Percentiles rank a stretch among this genome's conserved stretches.
These are phyloP conservation scores for Sinopyrophorus schimmeli DNA, from an alignment of 2,888 invertebrate genomes.

Conservation along the genomic window DNA sequence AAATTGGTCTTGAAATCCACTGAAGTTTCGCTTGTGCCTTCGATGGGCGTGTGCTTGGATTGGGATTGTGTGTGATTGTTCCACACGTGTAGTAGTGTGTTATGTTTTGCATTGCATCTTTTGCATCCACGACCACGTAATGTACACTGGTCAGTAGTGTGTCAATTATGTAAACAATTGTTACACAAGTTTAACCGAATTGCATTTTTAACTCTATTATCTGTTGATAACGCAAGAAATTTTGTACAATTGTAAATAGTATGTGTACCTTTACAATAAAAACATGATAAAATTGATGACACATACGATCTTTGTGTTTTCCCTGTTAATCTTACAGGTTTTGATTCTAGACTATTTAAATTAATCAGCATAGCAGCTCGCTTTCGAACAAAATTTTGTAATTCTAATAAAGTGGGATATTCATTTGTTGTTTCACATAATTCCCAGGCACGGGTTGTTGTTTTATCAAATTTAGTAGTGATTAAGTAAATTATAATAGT, in stretches of 20 bases:
- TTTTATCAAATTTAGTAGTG: no score
- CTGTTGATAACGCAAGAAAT: background rate
- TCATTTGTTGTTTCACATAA: no score
- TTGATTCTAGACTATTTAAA: no score
- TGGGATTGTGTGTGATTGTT: background rate
- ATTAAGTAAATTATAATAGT: no score
- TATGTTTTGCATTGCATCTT: constrained; percentile 5
- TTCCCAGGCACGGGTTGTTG: no score
- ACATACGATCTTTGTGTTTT: constrained; percentile 8
- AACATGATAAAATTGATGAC: background rate
- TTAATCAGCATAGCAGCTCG: no score
- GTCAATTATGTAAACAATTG: no score
- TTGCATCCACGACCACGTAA: background rate
- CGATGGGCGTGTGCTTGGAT: background rate
- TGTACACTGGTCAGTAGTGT: constrained; percentile 1
- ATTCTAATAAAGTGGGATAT: no score
- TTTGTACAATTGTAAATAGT: constrained; percentile 1
- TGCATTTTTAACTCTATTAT: background rate
- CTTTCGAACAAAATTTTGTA: no score
- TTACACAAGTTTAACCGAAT: background rate
- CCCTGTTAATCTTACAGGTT: no score
- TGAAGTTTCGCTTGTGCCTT: background rate
- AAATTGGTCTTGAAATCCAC: background rate
- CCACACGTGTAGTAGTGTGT: constrained; percentile 6
- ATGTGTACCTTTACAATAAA: background rate